Conservation (phyloP, 2,888 invertebrate genomes). For the Trissolcus brochymenae region DNA sequence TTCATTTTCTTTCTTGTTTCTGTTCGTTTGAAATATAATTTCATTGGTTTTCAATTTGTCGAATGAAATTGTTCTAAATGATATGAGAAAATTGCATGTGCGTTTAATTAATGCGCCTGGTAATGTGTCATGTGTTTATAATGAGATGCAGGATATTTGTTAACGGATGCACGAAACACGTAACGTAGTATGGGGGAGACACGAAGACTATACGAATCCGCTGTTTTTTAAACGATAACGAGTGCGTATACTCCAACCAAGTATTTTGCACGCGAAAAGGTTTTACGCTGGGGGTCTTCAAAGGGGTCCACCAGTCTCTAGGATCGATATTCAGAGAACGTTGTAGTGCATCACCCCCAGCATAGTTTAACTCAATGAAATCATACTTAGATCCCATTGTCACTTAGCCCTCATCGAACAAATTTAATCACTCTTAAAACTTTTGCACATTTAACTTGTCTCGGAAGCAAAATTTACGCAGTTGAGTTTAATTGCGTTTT, state of each 20-base stretch:
- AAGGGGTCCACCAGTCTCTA: conserved; percentile 41
- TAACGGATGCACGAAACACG: conserved; percentile 29
- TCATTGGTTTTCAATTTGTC: no score
- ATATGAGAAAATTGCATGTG: no score
- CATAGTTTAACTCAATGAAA: conserved; percentile 22
- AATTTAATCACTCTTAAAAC: conserved; percentile 24
- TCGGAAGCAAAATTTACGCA: background rate
- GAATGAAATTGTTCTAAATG: no score
- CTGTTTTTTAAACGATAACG: conserved; percentile 22
- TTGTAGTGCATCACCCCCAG: conserved; percentile 6
- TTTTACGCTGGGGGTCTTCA: conserved; percentile 26
- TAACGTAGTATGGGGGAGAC: conserved; percentile 6
- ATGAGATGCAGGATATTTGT: conserved; percentile 25
- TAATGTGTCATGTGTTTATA: conserved; percentile 18
- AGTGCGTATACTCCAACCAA: conserved; percentile 20
- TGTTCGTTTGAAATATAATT: no score
- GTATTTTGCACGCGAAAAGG: conserved; percentile 47
- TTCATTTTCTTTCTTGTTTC: no score
- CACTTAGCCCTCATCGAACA: conserved; percentile 14
- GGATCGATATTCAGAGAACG: conserved; percentile 44
- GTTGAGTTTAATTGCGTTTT: no score
- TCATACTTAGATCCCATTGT: conserved; percentile 28
- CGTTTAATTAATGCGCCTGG: background rate
- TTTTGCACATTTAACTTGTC: conserved; percentile 5
- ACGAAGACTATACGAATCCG: conserved; percentile 12